phyloP scores from a whole-genome alignment of 2,113 vertebrate genomes.

The Heloderma charlesbogerti region DNA sequence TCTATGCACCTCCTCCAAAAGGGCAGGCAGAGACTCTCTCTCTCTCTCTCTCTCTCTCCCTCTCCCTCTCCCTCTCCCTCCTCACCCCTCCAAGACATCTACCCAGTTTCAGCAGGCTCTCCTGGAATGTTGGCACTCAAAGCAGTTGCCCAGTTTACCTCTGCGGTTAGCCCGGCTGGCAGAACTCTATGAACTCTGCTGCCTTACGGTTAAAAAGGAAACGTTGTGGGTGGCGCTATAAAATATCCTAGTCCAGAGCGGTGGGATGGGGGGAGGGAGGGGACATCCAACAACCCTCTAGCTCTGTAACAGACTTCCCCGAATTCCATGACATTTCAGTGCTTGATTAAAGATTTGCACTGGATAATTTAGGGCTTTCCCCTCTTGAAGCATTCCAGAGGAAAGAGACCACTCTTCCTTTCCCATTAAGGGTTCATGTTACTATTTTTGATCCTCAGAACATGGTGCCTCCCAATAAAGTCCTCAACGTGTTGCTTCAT shows the following conservation, averaged over 20 bases:
- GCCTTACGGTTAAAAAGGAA: neutral
- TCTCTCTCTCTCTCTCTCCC: neutral
- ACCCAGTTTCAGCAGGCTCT: neutral
- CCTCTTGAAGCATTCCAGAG: conserved; percentile 49
- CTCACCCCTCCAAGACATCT: neutral
- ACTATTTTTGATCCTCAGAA: conserved; percentile 43
- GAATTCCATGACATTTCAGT: conserved; percentile 27
- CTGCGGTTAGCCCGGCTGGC: neutral
- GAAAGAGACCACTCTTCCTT: conserved; percentile 55
- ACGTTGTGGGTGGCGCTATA: conserved; percentile 6
- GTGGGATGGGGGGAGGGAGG: neutral
- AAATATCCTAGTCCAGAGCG: neutral
- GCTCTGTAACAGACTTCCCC: conserved; percentile 13
- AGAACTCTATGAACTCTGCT: neutral
- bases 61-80: no score
- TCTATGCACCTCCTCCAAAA: neutral
- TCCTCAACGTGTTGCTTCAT: conserved; percentile 60
- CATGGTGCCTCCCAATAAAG: conserved; percentile 47
- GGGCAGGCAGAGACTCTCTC: neutral
- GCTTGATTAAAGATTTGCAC: conserved; percentile 29
- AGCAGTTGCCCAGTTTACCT: neutral
- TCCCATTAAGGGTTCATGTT: conserved; percentile 62
- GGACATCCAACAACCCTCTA: neutral
- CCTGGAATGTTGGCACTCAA: neutral
- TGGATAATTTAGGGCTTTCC: conserved; percentile 53